Evolutionary conservation across 2,797 vertebrate species (phyloP).

Genomic region (Peromyscus nudipes): DNA sequence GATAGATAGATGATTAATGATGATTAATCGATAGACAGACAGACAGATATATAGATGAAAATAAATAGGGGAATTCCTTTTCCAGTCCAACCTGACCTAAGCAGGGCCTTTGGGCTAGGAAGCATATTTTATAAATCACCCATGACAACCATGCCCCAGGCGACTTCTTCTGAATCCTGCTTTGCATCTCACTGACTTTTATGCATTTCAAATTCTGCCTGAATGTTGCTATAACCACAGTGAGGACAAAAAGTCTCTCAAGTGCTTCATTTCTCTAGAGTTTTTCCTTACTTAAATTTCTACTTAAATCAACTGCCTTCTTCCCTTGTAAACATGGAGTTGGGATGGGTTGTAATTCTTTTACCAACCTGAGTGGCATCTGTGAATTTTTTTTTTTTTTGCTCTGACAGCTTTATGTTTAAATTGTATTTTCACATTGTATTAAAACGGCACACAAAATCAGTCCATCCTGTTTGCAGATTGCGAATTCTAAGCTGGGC

Average conservation of each 20-base stretch:
- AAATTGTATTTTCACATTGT: background rate
- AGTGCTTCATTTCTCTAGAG: background rate
- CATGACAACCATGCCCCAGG: too few species aligned
- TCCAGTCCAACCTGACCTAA: background rate
- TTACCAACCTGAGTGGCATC: background rate
- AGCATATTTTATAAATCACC: background rate
- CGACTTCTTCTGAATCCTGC: background rate
- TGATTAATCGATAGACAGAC: background rate
- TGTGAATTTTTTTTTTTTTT: background rate
- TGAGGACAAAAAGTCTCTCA: background rate
- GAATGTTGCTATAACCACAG: background rate
- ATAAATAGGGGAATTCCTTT: background rate
- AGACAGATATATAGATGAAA: background rate
- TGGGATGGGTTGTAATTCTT: background rate
- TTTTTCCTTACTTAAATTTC: background rate
- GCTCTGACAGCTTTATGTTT: background rate
- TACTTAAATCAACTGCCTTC: background rate
- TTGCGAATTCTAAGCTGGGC: background rate
- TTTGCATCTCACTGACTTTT: background rate
- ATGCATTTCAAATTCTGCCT: background rate
- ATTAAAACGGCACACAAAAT: background rate
- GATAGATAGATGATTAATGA: background rate
- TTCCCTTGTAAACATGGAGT: background rate
- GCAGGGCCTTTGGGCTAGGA: fast-evolving
- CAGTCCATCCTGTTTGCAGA: background rate